Evolutionary conservation across 2,113 vertebrate genomes (phyloP).

Genomic region (Petaurus breviceps): DNA sequence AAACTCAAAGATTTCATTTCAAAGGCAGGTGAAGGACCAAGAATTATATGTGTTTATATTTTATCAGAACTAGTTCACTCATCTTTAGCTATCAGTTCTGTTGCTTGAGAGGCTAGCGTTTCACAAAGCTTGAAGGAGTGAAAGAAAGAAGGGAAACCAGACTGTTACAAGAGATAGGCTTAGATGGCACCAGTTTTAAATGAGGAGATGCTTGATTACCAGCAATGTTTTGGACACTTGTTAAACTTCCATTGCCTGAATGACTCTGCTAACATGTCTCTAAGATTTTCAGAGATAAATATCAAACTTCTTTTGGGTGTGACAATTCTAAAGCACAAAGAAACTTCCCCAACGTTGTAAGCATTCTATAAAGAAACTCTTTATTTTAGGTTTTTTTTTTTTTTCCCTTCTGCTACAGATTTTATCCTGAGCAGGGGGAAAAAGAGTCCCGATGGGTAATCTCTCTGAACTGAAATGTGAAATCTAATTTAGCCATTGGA

Average conservation of each 20-base stretch:
- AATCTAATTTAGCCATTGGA: not conserved
- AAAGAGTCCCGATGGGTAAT: not conserved
- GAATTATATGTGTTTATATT: not conserved
- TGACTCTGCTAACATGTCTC: not conserved
- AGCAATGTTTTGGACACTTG: too few species aligned
- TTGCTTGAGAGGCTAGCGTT: accelerated
- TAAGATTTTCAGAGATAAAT: too few species aligned
- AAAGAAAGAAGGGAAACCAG: too few species aligned
- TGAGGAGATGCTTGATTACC: not conserved
- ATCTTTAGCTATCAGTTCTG: not conserved
- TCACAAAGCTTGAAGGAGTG: not conserved
- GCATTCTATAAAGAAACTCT: not conserved
- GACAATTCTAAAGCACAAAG: not conserved
- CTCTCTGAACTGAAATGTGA: not conserved
- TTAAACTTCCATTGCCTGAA: not conserved
- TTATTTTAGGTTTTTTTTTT: not conserved
- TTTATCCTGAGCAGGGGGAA: not conserved
- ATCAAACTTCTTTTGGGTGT: not conserved
- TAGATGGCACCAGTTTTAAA: not conserved
- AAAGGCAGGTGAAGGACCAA: not conserved
- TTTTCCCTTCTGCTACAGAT: not conserved
- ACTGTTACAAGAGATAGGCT: not conserved
- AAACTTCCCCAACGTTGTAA: not conserved
- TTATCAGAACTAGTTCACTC: not conserved
- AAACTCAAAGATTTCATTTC: accelerated